Base-by-base conservation (phyloP, 2,888 invertebrate species). In the Gymnosoma rotundatum region DNA sequence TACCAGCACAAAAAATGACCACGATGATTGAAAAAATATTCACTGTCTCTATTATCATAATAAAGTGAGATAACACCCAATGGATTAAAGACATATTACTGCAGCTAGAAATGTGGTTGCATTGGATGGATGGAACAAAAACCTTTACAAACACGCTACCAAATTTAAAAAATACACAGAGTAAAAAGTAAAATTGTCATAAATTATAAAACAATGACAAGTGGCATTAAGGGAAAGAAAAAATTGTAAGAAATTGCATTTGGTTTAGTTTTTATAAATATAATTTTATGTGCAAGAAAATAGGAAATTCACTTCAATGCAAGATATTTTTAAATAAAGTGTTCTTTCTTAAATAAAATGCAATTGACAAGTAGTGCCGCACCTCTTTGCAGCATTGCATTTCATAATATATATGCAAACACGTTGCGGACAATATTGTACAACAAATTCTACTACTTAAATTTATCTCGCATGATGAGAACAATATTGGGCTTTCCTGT, bases 61-160 rank as follows among this genome's bases (percentile, higher is more conserved):
- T 85, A 79, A 83, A 82, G 82, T 83, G 82, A 78, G 82, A 79
- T 82, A 85, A 82, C 64, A 84, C 84, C 84, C 84, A 78, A 83
- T 32, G 75, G 83, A 86, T 81, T 86, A 86, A 66, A 66, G 85
- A 83, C 66, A 66, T 83, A 74, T 81, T 74, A 80, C 69, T 74
- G 64, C 56, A 81, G 76, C 67, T 72, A 61, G 76, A 70, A 78
- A 78, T 69, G 45, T 50, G 9, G 58, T 58, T 20, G 25, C 64
- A 48, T 69, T 42, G 21, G 20, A 21, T 50, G 66, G 16, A 60
- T n/a, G 48, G 25, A 72, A 58, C 56, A 25, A 21, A 61, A 66
- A 45, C 14, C 1, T 16, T 52, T 25, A 74, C 42, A 14, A 45
- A 45, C 20, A 20, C 32, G 20, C 16, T 25, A 60, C n/a, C 10